Conservation (phyloP, 2,888 invertebrate genomes). For the Dioctria rufipes region DNA sequence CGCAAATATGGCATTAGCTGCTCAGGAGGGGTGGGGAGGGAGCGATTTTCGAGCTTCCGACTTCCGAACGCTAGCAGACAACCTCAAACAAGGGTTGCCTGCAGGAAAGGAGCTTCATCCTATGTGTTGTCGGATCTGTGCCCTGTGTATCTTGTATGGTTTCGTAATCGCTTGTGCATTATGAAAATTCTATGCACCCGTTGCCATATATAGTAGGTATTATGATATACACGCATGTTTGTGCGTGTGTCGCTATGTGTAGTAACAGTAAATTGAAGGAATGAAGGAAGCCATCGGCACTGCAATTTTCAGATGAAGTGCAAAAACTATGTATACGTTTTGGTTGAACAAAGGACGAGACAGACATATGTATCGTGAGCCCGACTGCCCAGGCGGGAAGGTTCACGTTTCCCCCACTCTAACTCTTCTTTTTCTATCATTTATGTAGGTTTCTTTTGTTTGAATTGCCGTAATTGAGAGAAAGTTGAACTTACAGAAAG, state of each 20-base stretch:
- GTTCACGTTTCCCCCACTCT: constrained; percentile 10
- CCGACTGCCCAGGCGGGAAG: background rate
- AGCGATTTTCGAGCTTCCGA: no score
- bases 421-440: background rate
- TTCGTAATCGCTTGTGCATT: constrained; percentile 51
- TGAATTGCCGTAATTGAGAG: constrained; percentile 41
- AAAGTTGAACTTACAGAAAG: constrained; percentile 36
- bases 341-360: constrained; percentile 49
- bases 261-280: background rate
- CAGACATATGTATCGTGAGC: constrained; percentile 43
- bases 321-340: constrained; percentile 42
- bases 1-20: constrained; percentile 40
- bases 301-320: constrained; percentile 50
- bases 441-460: constrained; percentile 31
- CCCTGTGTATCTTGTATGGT: constrained; percentile 40
- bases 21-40: background rate
- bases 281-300: background rate
- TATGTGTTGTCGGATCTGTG: background rate
- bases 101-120: constrained; percentile 28
- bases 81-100: no score
- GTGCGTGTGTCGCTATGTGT: constrained; percentile 15
- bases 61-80: no score
- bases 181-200: constrained; percentile 43
- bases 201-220: background rate
- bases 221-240: constrained; percentile 19